Base-by-base conservation (phyloP, 2,113 vertebrate species). In the Apeltes quadracus region DNA sequence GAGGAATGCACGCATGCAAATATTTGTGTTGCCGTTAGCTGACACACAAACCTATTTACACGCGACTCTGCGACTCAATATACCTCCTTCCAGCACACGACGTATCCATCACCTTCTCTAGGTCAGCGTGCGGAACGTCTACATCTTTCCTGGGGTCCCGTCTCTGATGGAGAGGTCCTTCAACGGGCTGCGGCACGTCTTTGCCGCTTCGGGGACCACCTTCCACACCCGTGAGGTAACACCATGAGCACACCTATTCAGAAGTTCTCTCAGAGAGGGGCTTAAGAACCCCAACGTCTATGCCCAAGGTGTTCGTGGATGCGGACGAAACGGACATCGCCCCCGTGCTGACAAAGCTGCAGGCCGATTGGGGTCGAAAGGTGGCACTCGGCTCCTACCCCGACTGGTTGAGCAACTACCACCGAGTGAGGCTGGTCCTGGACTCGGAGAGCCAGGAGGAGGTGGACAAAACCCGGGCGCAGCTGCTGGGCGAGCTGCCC, bases 371-470 rank as follows among this genome's bases (percentile, higher is more conserved):
- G 92, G 92, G 91, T 0, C 89, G 64, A 2, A 89, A 69, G 0
- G 93, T 97, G 23, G 86, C 91, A 43, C 69, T 99, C 3, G 98
- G 98, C 1, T 99, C 98, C 20, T 99, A 99, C 84, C 98, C 98
- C 0, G 95, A 98, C 87, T 99, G 97, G 97, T 70, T 91, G 64
- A 98, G 91, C 73, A 99, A 99, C 87, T 99, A 99, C 74, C 95
- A 96, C 76, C 91, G 93, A 0, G 97, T 99, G 69, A 93, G 95
- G 82, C 91, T 99, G 87, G 95, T 95, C 0, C 86, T 99, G 90
- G 97, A 99, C 79, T 95, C 96, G 0, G 88, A 97, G 55, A 95
- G 94, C 0, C 88, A 94, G 41, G 85, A 74, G 4, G 88, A 94
- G 5, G 88, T 97, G 88, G 94, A 97, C 63, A 91, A 92, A 54